Base-by-base conservation (phyloP, 1,140 invertebrate species). In the Eubasilissa regina region DNA sequence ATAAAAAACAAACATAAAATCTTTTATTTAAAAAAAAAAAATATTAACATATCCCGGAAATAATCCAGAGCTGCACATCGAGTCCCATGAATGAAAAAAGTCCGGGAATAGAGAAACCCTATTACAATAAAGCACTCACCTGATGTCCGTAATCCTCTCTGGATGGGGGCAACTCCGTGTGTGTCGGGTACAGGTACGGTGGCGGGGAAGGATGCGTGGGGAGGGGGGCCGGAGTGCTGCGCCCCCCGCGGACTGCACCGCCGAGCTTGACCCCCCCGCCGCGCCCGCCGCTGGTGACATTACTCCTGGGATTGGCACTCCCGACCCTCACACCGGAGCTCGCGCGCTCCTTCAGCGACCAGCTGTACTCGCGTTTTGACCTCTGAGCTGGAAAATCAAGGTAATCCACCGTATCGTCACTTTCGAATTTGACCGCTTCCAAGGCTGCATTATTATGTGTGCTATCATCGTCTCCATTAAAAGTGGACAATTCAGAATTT, bases 151-250 rank as follows among this genome's bases (percentile, higher is more conserved):
- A 62, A 43, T 76, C 74, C 17, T 58, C 77, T 43, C 68, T 79
- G 75, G 19, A 35, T 1, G 25, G 84, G 79, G 17, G 81, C 82
- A 9, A 83, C 83, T 10, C 85, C 83, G 17, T 84, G 82, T 35
- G 83, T 80, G 15, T 51, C 25, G 6, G 25, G 25, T 85, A 85
- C 53, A 86, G 84, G 64, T 86, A 83, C 6, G 85, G 81, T 13
- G 83, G 47, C 6, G 21, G 25, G 9, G 73, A 60, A 4, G 60
- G 47, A 35, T 47, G 84, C 80, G 12, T 82, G 81, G 13, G 85
- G 81, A 9, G 85, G 82, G 21, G 85, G 79, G 19, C 85, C 81
- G 17, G 86, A 79, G 75, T 85, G 83, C 55, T 86, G 83, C 74
- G 86, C 84, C 76, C 85, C 84, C 7, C 84, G 80, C 43, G 82